phyloP scores from a whole-genome alignment of 2,888 invertebrate genomes.

The Eupithecia tripunctaria region DNA sequence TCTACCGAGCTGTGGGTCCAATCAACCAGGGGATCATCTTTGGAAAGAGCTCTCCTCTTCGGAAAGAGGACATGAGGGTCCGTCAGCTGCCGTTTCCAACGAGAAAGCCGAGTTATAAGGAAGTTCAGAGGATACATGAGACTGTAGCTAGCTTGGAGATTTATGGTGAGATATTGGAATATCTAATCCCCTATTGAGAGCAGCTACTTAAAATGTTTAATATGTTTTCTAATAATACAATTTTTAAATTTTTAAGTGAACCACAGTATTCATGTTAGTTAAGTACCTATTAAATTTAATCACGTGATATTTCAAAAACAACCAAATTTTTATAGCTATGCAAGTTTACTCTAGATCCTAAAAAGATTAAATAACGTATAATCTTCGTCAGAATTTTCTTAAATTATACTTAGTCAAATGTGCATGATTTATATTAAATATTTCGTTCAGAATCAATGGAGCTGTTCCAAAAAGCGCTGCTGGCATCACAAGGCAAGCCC shows the following conservation, averaged over 20 bases:
- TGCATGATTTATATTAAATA: neutral
- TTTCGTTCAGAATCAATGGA: constrained; percentile 81
- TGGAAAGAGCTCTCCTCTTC: constrained; percentile 88
- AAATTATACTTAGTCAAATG: neutral
- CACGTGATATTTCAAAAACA: no score
- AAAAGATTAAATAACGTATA: no score
- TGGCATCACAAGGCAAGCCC: constrained; percentile 59
- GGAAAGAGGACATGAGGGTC: constrained; percentile 85
- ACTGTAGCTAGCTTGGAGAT: constrained; percentile 87
- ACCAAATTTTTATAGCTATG: no score
- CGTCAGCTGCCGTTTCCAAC: constrained; percentile 92
- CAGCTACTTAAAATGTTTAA: no score
- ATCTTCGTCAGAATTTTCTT: no score
- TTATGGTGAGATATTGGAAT: constrained; percentile 83
- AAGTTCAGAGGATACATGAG: constrained; percentile 90
- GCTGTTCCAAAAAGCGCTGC: constrained; percentile 75
- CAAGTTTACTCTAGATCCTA: no score
- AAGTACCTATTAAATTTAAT: no score
- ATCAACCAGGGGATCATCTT: constrained; percentile 88
- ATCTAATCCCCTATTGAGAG: no score
- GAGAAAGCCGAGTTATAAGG: constrained; percentile 90
- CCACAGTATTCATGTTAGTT: no score
- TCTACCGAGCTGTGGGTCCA: constrained; percentile 83
- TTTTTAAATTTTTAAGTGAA: no score
- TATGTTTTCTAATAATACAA: no score